Evolutionary conservation across 2,888 invertebrate genomes (phyloP), one percentile per base, ranked within the genome.

Genomic region (Pseudococcus viburni): DNA sequence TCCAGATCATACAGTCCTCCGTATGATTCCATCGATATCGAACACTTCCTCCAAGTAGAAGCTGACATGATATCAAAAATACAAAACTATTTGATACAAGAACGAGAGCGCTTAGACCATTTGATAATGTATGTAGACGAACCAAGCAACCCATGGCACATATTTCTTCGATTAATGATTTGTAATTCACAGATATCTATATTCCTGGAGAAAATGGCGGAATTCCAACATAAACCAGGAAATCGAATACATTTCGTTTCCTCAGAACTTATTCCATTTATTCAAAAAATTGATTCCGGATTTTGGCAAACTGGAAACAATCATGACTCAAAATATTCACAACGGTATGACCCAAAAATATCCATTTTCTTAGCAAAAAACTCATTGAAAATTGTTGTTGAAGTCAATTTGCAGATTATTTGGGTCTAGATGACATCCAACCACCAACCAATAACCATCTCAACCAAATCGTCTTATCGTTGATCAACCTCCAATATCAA

Each of bases 251-350:
- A 33, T 73, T 0, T 5, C 26, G 4, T 26, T 73, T n/a, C 68
- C 68, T 26, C 68, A 73, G 12, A 73, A 73, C 11, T 2, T 73
- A 11, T 73, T 73, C n/a, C 68, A 73, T 33, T 73, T 73, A 73
- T 73, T 73, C 15, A 73, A 73, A 33, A 73, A 12, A 12, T n/a
- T 73, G 0, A 73, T 33, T 6, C 4, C n/a, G n/a, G 33, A 64
- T 15, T 22, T 64, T 33, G 26, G 1, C 26, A 33, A 33, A 33
- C 3, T 33, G 26, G 26, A 33, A 33, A 33, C 26, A 33, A 33
- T 33, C 26, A 33, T 33, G 26, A 33, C 26, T 33, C n/a, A n/a
- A n/a, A n/a, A n/a, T n/a, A n/a, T n/a, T n/a, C n/a, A n/a, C n/a
- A n/a, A n/a, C n/a, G n/a, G n/a, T n/a, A n/a, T n/a, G n/a, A n/a